Percentiles rank a stretch among this genome's conserved stretches.
These are phyloP conservation scores for Mongoloraphidia duomilia DNA, from an alignment of 2,888 invertebrate species.

Conservation along the genomic window DNA sequence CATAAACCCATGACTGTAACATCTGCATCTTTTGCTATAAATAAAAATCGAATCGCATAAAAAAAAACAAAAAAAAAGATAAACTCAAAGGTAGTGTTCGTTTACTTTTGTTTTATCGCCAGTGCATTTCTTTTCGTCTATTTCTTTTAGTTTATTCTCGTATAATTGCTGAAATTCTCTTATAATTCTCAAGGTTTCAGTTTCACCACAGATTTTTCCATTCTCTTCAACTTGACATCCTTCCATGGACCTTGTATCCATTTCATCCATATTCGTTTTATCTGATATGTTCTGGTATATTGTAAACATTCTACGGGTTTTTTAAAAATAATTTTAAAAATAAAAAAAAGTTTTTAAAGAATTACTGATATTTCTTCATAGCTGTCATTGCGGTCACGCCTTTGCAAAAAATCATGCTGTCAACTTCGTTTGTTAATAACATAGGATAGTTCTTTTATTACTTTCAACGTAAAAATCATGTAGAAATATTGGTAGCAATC, in stretches of 20 bases:
- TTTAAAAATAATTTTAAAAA: too few relatives aligned
- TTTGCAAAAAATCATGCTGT: too few relatives aligned
- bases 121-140: slow-evolving; percentile 29
- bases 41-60: slow-evolving; percentile 1
- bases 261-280: background rate
- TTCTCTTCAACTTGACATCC: slow-evolving; percentile 11
- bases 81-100: background rate
- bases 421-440: too few relatives aligned
- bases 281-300: background rate
- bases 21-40: slow-evolving; percentile 47
- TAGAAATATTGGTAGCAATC: too few relatives aligned
- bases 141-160: slow-evolving; percentile 40
- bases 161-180: slow-evolving; percentile 47
- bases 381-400: too few relatives aligned
- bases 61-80: background rate
- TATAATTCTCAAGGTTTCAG: slow-evolving; percentile 34
- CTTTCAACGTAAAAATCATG: too few relatives aligned
- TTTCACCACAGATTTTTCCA: slow-evolving; percentile 23
- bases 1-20: slow-evolving; percentile 49
- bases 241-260: slow-evolving; percentile 1
- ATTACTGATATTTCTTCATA: too few relatives aligned
- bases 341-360: too few relatives aligned
- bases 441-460: too few relatives aligned
- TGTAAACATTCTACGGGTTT: too few relatives aligned
- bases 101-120: slow-evolving; percentile 23